phyloP scores from a whole-genome alignment of 2,888 invertebrate genomes.

The Hypolimnas misippus region DNA sequence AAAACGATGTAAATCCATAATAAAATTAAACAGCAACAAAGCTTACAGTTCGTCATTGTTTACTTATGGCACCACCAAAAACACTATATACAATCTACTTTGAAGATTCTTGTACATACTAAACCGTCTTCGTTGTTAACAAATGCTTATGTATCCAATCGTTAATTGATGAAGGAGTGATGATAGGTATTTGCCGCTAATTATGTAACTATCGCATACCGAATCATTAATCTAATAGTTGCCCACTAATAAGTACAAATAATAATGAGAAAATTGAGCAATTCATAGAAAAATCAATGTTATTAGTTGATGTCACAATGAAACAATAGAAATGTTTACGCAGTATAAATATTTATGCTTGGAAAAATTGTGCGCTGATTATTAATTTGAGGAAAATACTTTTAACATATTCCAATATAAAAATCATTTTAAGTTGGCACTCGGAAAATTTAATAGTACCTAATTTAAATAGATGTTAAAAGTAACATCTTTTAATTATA shows the following conservation, averaged over 20 bases:
- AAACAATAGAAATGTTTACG: slow-evolving; percentile 21
- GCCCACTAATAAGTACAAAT: slow-evolving; percentile 15
- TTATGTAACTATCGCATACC: slow-evolving; percentile 44
- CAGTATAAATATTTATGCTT: neutral
- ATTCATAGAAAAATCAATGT: slow-evolving; percentile 27
- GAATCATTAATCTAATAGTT: slow-evolving; percentile 26
- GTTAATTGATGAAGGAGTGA: slow-evolving; percentile 53
- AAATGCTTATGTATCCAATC: slow-evolving; percentile 56
- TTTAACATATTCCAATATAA: too few relatives aligned
- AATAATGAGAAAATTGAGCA: slow-evolving; percentile 18
- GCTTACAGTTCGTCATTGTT: slow-evolving; percentile 9
- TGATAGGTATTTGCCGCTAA: slow-evolving; percentile 61
- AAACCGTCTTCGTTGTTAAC: slow-evolving; percentile 45
- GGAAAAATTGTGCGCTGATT: neutral
- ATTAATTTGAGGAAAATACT: slow-evolving; percentile 9
- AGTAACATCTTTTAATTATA: too few relatives aligned
- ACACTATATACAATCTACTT: slow-evolving; percentile 29
- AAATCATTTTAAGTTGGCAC: too few relatives aligned
- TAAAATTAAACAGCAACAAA: slow-evolving; percentile 7
- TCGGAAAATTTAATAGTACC: too few relatives aligned
- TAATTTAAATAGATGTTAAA: too few relatives aligned
- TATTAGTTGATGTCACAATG: slow-evolving; percentile 33
- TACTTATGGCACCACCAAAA: slow-evolving; percentile 20
- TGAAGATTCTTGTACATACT: slow-evolving; percentile 25
- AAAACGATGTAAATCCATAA: slow-evolving; percentile 18